Evolutionary conservation across 2,888 invertebrate species (phyloP), one percentile per base, ranked within the genome.

Genomic region (Aphelenchoides bicaudatus): DNA sequence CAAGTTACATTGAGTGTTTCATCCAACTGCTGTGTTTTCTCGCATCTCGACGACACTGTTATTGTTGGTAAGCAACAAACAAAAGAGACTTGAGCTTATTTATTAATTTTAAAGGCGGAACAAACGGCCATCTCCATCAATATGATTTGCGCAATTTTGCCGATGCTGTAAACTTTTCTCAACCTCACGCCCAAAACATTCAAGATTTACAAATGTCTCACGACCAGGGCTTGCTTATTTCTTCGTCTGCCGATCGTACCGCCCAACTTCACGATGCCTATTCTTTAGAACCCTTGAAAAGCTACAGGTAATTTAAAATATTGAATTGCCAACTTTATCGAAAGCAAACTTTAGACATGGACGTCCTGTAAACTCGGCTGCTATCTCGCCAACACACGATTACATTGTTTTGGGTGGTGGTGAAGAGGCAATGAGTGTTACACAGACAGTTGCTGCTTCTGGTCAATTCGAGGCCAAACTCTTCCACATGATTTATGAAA

Each of bases 371-470:
- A 99, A 99, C 81, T 96, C 96, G 0, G 98, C 96, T 0, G 88
- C 94, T 1, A 88, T 99, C 63, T 93, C 94, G 65, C 96, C 98
- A 0, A 88, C 90, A 67, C 83, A 87, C 56, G 93, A 96, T 81
- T 96, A 99, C 83, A 96, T 87, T 78, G 81, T 93, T 1, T 84
- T 99, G 43, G 98, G 98, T 61, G 98, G 98, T 81, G 98, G 98
- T 74, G 98, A 99, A 83, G 98, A 99, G 81, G 98, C 98, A 58
- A 94, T 94, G 90, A 92, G 92, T 78, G 78, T 79, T 39, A 93
- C 93, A 43, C 92, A 91, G 1, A 94, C 93, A 0, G 90, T 91
- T 0, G 87, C 91, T 0, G 85, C 90, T 71, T 87, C 90, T 62
- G 98, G 96, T 53, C 96, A 96, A 83, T 99, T 99, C 80, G 96